Conservation (phyloP, 2,888 invertebrate genomes). For the Cosmia pyralina region DNA sequence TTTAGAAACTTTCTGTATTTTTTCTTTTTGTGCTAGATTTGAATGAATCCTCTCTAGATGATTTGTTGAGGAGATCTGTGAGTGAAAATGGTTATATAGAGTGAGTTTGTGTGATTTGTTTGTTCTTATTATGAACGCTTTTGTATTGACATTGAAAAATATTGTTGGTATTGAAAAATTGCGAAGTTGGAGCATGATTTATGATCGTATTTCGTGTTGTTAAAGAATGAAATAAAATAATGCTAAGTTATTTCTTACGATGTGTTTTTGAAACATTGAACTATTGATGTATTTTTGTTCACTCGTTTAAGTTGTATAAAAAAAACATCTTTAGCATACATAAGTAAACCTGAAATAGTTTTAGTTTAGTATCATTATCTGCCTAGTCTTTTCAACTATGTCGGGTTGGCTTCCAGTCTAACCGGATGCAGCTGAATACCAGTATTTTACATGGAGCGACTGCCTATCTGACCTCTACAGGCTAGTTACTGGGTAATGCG, state of each 20-base stretch:
- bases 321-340: too few species aligned
- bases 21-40: slow-evolving; percentile 30
- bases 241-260: not conserved
- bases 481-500: too few species aligned
- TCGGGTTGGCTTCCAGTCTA: too few species aligned
- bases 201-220: not conserved
- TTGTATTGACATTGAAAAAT: slow-evolving; percentile 15
- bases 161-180: not conserved
- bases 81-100: slow-evolving; percentile 17
- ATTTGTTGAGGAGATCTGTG: slow-evolving; percentile 38
- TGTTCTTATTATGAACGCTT: not conserved
- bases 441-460: too few species aligned
- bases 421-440: too few species aligned
- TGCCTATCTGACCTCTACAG: too few species aligned
- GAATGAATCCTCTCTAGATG: slow-evolving; percentile 21
- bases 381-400: too few species aligned
- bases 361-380: too few species aligned
- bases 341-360: too few species aligned
- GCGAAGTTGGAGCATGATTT: not conserved
- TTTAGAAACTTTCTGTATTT: slow-evolving; percentile 30
- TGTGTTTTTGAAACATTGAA: not conserved
- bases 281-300: not conserved
- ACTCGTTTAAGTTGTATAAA: not conserved
- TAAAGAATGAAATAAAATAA: not conserved
- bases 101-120: slow-evolving; percentile 8